Conservation (phyloP, 2,113 vertebrate genomes). For the Condylura cristata region DNA sequence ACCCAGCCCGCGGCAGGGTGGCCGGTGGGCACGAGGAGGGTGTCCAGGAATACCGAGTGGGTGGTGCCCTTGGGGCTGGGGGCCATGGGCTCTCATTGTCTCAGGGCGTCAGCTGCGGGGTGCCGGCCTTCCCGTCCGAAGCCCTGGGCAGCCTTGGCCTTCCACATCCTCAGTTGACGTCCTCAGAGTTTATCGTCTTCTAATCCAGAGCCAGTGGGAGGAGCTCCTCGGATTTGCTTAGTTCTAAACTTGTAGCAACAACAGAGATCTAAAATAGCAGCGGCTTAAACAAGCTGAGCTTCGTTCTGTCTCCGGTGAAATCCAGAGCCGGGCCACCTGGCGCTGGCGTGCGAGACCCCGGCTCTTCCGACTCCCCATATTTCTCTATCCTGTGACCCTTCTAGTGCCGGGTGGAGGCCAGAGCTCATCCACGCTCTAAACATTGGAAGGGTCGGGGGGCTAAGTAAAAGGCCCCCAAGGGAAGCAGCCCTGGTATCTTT, state of each 20-base stretch:
- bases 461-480: not conserved
- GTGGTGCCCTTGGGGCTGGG: accelerated
- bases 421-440: not conserved
- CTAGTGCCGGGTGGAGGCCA: not conserved
- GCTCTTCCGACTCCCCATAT: not conserved
- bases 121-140: not conserved
- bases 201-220: not conserved
- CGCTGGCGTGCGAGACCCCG: not conserved
- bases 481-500: not conserved
- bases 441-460: not conserved
- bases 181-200: not conserved
- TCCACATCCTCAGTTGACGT: accelerated
- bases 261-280: not conserved
- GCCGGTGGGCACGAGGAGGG: accelerated
- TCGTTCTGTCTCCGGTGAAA: not conserved
- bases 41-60: not conserved
- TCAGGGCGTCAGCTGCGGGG: too few relatives aligned
- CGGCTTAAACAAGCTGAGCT: not conserved
- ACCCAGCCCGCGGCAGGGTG: too few relatives aligned
- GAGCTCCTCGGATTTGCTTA: not conserved
- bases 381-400: not conserved
- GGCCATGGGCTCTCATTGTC: not conserved
- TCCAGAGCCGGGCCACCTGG: too few relatives aligned
- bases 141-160: accelerated
- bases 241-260: not conserved